phyloP scores from a whole-genome alignment of 2,888 invertebrate genomes.

The Aleiodes leptofemur region DNA sequence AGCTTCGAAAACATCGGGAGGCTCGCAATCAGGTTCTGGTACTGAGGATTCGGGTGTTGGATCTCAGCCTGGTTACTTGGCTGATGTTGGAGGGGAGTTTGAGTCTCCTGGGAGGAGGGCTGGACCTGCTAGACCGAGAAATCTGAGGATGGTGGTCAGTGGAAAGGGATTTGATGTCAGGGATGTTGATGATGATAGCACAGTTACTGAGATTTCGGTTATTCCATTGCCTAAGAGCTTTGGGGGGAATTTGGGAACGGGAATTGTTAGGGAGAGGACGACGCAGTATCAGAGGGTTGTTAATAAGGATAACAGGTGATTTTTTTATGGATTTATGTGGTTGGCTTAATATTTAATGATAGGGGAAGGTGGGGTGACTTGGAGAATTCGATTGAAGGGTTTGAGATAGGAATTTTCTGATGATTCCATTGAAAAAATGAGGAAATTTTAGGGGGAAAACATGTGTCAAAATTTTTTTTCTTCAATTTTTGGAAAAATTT shows the following conservation, averaged over 20 bases:
- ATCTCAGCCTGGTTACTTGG: conserved; percentile 69
- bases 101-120: conserved; percentile 58
- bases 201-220: conserved; percentile 80
- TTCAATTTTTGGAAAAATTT: too few relatives aligned
- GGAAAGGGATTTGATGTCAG: conserved; percentile 86
- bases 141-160: conserved; percentile 84
- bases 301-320: conserved; percentile 67
- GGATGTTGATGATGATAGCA: conserved; percentile 82
- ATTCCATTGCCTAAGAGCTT: conserved; percentile 80
- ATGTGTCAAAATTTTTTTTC: too few relatives aligned
- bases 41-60: conserved; percentile 83
- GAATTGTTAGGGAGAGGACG: conserved; percentile 76
- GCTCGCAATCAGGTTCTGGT: conserved; percentile 79
- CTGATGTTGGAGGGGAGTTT: conserved; percentile 68
- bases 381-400: too few relatives aligned
- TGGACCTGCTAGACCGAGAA: conserved; percentile 79
- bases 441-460: too few relatives aligned
- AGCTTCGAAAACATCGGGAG: conserved; percentile 76
- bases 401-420: too few relatives aligned
- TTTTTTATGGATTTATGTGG: background rate
- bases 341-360: too few relatives aligned
- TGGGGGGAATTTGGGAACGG: conserved; percentile 69
- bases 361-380: too few relatives aligned
- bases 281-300: conserved; percentile 76
- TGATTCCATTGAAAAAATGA: too few relatives aligned